Base-by-base conservation (phyloP, 2,797 vertebrate species). In the Zenarchopterus dispar region DNA sequence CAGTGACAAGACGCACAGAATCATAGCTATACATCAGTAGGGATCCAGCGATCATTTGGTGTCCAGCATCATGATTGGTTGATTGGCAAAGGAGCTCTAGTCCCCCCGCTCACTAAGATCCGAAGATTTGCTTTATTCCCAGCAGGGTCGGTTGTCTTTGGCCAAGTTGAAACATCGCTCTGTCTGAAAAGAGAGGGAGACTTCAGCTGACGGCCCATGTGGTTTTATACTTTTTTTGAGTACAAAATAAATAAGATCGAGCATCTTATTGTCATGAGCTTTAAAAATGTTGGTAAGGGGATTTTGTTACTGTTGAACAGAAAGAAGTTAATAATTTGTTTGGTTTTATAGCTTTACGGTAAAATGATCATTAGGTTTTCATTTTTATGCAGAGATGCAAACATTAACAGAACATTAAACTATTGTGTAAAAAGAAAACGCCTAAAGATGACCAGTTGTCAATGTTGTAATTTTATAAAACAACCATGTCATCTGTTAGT, bases 51-150 rank as follows among this genome's bases (percentile, higher is more conserved):
- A 79, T 54, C 69, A 13, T 87, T 90, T 85, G 80, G 84, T 84
- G 84, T 91, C 90, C 89, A 89, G 89, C 88, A 86, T 90, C 51
- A 22, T 82, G 87, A 93, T 89, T 86, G 85, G 84, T 78, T 84
- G 87, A 89, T 78, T 80, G 76, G 78, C 73, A 64, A 70, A 47
- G 61, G 67, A 59, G 73, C 72, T 64, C 55, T 59, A 60, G 60
- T 57, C 51, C 56, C 33, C 33, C 24, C 67, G 50, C 5, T 61
- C 66, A 65, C 53, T 70, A 76, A 71, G 55, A 57, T 39, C 19
- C 33, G 62, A 56, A 52, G 56, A 63, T 53, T 23, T 16, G 31
- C 23, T 63, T 52, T 0, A 54, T 57, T 66, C 54, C 60, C 56
- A 64, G 63, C 56, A 44, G 56, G 73, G 57, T 62, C 60, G 6